A percentile compares a stretch with the other conserved stretches of the same genome.
phyloP scores from a whole-genome alignment of 2,113 vertebrate genomes.

The Boulengeromyrus knoepffleri region DNA sequence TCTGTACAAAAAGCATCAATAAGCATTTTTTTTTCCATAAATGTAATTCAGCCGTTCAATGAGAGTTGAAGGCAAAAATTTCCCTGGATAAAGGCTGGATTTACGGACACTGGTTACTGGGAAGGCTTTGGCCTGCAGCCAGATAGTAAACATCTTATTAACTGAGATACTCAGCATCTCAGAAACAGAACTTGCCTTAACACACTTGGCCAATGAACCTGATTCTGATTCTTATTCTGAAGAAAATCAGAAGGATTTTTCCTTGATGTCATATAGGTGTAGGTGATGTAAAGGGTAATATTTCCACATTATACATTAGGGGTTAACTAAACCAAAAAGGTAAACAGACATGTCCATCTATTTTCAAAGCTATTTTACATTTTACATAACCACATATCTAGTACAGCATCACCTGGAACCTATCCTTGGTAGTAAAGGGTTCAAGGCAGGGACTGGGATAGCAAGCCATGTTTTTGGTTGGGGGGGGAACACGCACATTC shows the following conservation, averaged over 20 bases:
- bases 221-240: not conserved
- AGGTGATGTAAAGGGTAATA: not conserved
- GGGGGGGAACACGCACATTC: not conserved
- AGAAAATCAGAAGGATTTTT: not conserved
- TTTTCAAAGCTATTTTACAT: not conserved
- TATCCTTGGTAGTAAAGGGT: not conserved
- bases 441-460: not conserved
- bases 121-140: not conserved
- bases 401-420: not conserved
- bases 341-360: not conserved
- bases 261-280: not conserved
- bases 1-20: not conserved
- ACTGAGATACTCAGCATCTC: not conserved
- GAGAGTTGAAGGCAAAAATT: not conserved
- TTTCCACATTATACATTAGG: not conserved
- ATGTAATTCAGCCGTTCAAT: not conserved
- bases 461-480: not conserved
- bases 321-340: not conserved
- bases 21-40: not conserved
- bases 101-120: not conserved
- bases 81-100: not conserved
- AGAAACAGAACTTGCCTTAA: not conserved
- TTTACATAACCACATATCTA: not conserved
- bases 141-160: not conserved
- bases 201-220: not conserved